phyloP scores from a whole-genome alignment of 2,797 vertebrate genomes.

The Onychomys arenicola region DNA sequence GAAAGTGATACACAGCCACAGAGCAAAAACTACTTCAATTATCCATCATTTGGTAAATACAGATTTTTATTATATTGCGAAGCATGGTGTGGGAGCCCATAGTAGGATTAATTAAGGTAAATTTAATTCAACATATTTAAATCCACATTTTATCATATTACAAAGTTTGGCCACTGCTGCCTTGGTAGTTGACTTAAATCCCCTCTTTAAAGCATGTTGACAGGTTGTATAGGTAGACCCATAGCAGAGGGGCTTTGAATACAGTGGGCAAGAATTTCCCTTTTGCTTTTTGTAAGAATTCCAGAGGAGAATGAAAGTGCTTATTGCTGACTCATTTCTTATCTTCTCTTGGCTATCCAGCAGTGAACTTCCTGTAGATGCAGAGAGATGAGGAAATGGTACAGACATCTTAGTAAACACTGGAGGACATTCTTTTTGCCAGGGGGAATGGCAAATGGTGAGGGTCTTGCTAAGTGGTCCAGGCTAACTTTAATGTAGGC shows the following conservation, averaged over 20 bases:
- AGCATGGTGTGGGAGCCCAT: constrained; percentile 45
- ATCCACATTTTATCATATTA: not conserved
- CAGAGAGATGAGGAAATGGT: not conserved
- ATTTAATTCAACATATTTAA: not conserved
- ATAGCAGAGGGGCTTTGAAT: not conserved
- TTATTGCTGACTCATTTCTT: not conserved
- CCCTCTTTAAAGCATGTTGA: not conserved
- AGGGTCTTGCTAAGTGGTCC: not conserved
- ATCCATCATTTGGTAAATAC: constrained; percentile 81
- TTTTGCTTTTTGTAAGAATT: not conserved
- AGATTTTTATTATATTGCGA: constrained; percentile 77
- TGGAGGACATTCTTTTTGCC: not conserved
- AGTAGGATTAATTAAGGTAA: constrained; percentile 26
- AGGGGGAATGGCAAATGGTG: not conserved
- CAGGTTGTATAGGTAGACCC: not conserved
- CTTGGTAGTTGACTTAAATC: not conserved
- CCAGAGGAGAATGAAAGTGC: not conserved
- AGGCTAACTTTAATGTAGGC: not conserved
- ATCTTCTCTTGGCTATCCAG: not conserved
- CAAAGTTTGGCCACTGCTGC: not conserved
- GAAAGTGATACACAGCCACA: constrained; percentile 80
- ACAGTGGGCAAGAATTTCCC: not conserved
- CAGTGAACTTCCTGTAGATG: not conserved
- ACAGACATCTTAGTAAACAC: not conserved
- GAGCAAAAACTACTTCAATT: constrained; percentile 85